Evolutionary conservation across 2,113 vertebrate species (phyloP), one percentile per base, ranked within the genome.

Genomic region (Campylomormyrus numenius): DNA sequence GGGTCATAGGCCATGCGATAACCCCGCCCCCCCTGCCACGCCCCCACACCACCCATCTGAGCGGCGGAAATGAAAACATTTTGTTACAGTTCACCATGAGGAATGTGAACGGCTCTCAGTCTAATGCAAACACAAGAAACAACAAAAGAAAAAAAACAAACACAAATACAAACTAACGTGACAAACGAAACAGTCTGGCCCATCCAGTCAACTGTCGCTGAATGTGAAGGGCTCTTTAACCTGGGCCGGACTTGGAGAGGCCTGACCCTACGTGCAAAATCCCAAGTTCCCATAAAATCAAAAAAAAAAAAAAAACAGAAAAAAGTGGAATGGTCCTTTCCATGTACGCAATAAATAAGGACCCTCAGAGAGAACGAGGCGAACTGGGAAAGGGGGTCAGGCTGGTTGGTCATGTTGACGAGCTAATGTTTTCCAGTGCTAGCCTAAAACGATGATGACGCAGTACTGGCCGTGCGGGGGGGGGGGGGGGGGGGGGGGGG

Each of bases 211-310:
- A 95, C 94, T 70, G 93, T 92, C 91, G 93, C 92, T 92, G 92
- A 94, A 94, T 94, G 93, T 92, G 93, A 90, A 95, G 95, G 94
- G 95, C 95, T 94, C 94, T 95, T 94, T 95, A 70, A 85, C 94
- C 94, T 89, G 94, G 95, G 90, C 89, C 83, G 94, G 94, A 95
- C 93, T 92, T 66, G 83, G 94, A 93, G 94, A 90, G 91, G 94
- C 94, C 91, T 94, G 93, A 1, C 93, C 94, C 89, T 92, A 96
- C 96, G 96, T 96, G 96, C 96, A 97, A 95, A 91, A 90, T 90
- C 91, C 92, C 89, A 62, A 90, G 86, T 91, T 89, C 88, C 90
- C 90, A 90, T 46, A 88, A 91, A 87, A 97, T 95, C 92, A 93
- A 92, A 92, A 92, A 94, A 94, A 52, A 24, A 58, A 58, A 58